phyloP scores from a whole-genome alignment of 1,140 invertebrate species.

The Drosophila bocqueti region DNA sequence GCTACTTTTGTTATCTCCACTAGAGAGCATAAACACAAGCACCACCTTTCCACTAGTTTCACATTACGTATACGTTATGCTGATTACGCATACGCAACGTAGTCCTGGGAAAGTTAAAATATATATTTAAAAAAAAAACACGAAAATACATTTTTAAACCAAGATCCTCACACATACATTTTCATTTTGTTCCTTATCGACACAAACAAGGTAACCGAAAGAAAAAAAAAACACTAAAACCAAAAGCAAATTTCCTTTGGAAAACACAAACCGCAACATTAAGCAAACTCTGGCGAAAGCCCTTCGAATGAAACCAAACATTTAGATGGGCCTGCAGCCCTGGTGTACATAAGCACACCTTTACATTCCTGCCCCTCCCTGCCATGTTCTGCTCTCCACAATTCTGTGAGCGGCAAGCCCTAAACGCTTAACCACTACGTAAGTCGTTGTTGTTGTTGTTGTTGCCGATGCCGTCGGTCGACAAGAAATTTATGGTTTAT shows the following conservation, averaged over 20 bases:
- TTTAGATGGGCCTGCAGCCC: conserved; percentile 22
- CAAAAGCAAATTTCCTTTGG: not conserved
- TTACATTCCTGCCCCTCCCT: conserved; percentile 29
- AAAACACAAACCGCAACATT: conserved; percentile 26
- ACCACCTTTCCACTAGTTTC: not conserved
- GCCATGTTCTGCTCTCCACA: conserved; percentile 11
- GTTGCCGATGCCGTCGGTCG: conserved; percentile 39
- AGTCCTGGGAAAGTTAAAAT: not conserved
- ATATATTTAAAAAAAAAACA: not conserved
- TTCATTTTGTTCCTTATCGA: not conserved
- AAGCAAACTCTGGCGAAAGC: conserved; percentile 16
- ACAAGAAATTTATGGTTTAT: conserved; percentile 83
- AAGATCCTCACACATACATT: not conserved
- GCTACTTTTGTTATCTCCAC: not conserved
- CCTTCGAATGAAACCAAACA: conserved; percentile 16
- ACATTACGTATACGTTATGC: conserved; percentile 2
- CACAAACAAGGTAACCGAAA: not conserved
- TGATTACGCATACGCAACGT: conserved; percentile 7
- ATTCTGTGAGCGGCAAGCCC: conserved; percentile 53
- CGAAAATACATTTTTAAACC: not conserved
- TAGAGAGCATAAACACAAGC: not conserved
- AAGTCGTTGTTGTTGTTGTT: conserved; percentile 28
- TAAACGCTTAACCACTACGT: conserved; percentile 63
- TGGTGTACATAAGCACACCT: conserved; percentile 59
- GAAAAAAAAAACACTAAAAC: conserved; percentile 4